Conservation (phyloP, 2,888 invertebrate species). For the Nemurella pictetii region DNA sequence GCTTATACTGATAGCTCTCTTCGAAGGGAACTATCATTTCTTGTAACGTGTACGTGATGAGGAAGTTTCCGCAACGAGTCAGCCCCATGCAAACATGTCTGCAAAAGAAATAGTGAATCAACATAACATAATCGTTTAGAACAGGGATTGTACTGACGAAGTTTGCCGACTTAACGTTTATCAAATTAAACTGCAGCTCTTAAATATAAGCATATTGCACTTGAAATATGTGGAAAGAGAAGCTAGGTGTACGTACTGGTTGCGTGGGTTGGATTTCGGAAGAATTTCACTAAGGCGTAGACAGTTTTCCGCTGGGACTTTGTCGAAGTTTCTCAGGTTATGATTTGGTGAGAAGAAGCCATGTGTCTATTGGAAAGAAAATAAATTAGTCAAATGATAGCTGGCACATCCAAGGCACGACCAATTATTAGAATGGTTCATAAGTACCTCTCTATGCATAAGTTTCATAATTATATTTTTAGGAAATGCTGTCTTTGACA, state of each 20-base stretch:
- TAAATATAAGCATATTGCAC: too few species aligned
- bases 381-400: not conserved
- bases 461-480: not conserved
- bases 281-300: conserved; percentile 36
- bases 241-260: conserved; percentile 35
- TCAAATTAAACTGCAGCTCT: too few species aligned
- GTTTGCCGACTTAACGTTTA: too few species aligned
- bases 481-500: not conserved
- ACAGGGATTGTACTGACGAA: too few species aligned
- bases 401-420: not conserved
- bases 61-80: conserved; percentile 90
- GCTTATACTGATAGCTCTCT: conserved; percentile 59
- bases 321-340: conserved; percentile 28
- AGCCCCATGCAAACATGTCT: conserved; percentile 94
- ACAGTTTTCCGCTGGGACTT: conserved; percentile 32
- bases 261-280: conserved; percentile 34
- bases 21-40: not conserved
- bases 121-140: too few species aligned
- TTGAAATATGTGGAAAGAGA: too few species aligned
- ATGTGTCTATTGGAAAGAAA: not conserved
- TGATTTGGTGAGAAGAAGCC: not conserved
- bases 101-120: conserved; percentile 48
- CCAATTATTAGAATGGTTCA: not conserved
- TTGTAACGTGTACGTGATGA: conserved; percentile 76
- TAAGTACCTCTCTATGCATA: not conserved